phyloP scores from a whole-genome alignment of 2,888 invertebrate species.

The Parthenolecanium corni region DNA sequence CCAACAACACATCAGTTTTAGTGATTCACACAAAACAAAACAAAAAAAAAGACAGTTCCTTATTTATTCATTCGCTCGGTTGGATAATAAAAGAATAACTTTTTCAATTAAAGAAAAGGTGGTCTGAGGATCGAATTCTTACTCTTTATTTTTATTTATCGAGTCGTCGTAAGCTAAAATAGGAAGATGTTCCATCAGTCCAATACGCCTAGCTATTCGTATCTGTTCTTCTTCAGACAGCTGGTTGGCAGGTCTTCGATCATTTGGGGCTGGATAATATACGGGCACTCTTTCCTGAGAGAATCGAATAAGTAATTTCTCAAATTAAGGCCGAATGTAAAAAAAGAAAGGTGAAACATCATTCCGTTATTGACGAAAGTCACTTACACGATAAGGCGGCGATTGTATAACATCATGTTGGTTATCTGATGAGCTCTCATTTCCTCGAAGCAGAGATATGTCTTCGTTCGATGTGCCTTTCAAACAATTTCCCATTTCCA shows the following conservation, averaged over 20 bases:
- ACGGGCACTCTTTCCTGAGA: constrained; percentile 48
- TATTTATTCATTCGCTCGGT: no score
- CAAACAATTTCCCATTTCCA: constrained; percentile 58
- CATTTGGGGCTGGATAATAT: constrained; percentile 56
- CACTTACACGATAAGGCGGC: constrained; percentile 46
- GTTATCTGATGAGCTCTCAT: constrained; percentile 46
- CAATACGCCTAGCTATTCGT: constrained; percentile 74
- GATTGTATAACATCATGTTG: constrained; percentile 46
- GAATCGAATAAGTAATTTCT: constrained; percentile 19
- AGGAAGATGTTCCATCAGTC: constrained; percentile 76
- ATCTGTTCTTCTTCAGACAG: constrained; percentile 71
- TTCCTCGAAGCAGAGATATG: constrained; percentile 50
- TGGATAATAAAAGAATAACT: no score
- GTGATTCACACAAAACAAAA: no score
- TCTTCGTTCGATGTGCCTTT: constrained; percentile 54
- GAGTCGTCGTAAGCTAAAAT: constrained; percentile 69
- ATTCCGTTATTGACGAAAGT: no score
- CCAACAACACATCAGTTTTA: no score
- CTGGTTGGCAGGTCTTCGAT: constrained; percentile 50
- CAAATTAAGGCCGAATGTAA: background rate
- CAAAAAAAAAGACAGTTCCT: no score
- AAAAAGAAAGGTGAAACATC: constrained; percentile 30
- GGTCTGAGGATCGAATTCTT: no score
- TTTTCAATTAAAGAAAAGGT: no score
- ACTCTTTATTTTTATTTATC: constrained; percentile 37